These are phyloP conservation scores for Dichetophora obliterata DNA, from an alignment of 2,888 invertebrate species.

Conservation along the genomic window DNA sequence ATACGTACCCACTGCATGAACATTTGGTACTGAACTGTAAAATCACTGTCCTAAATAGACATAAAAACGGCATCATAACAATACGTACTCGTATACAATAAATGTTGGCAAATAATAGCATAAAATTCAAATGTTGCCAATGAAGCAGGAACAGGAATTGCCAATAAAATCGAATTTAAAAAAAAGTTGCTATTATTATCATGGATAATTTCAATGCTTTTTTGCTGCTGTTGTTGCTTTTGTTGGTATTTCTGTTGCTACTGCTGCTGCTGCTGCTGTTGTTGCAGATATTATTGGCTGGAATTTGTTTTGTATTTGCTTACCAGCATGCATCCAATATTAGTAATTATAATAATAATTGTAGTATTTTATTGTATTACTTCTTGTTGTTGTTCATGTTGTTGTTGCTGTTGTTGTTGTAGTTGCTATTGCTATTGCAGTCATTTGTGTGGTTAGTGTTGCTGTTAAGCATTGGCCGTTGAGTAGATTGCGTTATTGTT, in stretches of 20 bases:
- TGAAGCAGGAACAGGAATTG: too few relatives aligned
- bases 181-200: too few relatives aligned
- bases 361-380: not conserved
- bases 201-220: too few relatives aligned
- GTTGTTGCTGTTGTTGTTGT: not conserved
- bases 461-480: not conserved
- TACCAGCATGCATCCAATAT: not conserved
- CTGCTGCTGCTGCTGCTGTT: not conserved
- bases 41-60: too few relatives aligned
- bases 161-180: too few relatives aligned
- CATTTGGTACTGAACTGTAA: too few relatives aligned
- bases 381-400: not conserved
- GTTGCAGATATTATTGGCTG: slow-evolving; percentile 1
- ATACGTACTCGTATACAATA: too few relatives aligned
- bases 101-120: too few relatives aligned
- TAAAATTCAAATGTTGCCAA: too few relatives aligned
- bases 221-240: not conserved
- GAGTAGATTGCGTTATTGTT: not conserved
- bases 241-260: too few relatives aligned
- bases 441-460: not conserved
- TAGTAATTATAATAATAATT: slow-evolving; percentile 4
- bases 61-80: too few relatives aligned
- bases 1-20: too few relatives aligned
- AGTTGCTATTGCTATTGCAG: not conserved
- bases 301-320: not conserved